A percentile compares a stretch with the other conserved stretches of the same genome.
Conservation (phyloP, 2,797 vertebrate species). For the Catostomus latipinnis region DNA sequence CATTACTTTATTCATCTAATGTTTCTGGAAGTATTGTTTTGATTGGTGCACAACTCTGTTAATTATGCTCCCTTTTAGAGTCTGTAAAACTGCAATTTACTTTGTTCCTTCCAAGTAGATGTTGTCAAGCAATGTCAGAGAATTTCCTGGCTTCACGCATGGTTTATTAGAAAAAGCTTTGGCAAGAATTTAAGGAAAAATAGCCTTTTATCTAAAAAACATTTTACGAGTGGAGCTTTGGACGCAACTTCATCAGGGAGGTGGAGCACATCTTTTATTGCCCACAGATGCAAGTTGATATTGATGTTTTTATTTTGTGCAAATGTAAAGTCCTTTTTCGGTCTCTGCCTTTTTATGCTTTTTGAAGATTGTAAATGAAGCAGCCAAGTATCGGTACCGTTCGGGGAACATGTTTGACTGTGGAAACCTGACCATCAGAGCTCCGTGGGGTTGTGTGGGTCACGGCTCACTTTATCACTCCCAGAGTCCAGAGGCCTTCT, state of each 20-base stretch:
- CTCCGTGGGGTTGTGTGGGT: constrained; percentile 97
- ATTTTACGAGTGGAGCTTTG: neutral
- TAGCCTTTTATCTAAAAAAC: neutral
- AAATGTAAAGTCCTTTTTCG: constrained; percentile 3
- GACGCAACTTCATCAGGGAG: neutral
- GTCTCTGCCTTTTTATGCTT: constrained; percentile 36
- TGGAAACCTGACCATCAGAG: constrained; percentile 92
- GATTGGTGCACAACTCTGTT: neutral
- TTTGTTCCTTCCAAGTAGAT: neutral
- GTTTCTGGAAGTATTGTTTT: neutral
- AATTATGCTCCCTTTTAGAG: neutral
- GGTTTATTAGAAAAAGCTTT: neutral
- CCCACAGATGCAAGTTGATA: constrained; percentile 1
- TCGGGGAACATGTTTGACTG: constrained; percentile 95
- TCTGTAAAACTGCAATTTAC: constrained; percentile 3
- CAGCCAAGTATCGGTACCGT: constrained; percentile 97
- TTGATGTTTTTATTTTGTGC: neutral
- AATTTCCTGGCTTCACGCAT: neutral
- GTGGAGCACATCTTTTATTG: neutral
- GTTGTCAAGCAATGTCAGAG: neutral
- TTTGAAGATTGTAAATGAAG: constrained; percentile 95
- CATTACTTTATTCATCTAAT: neutral
- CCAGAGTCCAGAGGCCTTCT: constrained; percentile 97
- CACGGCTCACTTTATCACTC: constrained; percentile 97
- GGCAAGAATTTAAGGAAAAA: neutral